Conservation (phyloP, 2,113 vertebrate species). For the Hydrochoerus hydrochaeris region DNA sequence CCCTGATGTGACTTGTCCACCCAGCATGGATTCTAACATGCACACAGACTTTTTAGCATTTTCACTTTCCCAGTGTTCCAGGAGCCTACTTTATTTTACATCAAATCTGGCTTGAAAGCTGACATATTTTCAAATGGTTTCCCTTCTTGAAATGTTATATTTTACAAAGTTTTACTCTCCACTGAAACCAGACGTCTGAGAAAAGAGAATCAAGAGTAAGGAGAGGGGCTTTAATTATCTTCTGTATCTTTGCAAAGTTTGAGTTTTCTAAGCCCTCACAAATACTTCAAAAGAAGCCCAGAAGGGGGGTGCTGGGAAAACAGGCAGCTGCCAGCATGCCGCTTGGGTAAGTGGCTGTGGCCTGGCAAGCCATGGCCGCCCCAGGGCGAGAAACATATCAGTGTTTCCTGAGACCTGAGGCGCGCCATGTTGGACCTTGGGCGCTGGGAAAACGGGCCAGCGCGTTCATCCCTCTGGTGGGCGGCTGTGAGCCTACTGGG, state of each 20-base stretch:
- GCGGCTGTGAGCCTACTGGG: too few species aligned
- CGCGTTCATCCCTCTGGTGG: too few species aligned
- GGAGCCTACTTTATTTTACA: background rate
- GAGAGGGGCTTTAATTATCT: background rate
- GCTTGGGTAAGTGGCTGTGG: too few species aligned
- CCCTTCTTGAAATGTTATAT: background rate
- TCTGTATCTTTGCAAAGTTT: conserved; percentile 27
- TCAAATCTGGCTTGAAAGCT: conserved; percentile 35
- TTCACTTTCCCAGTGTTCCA: conserved; percentile 1
- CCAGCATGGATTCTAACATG: background rate
- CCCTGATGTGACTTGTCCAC: background rate
- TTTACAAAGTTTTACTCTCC: background rate
- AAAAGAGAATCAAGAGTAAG: background rate
- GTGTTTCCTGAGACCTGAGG: too few species aligned
- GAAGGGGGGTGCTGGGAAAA: too few species aligned
- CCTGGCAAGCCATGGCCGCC: too few species aligned
- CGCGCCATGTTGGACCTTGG: too few species aligned
- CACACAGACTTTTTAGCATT: background rate
- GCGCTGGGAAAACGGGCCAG: too few species aligned
- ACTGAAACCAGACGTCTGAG: conserved; percentile 13
- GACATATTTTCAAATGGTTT: background rate
- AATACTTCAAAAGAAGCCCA: conserved; percentile 43
- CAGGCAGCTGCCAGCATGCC: too few species aligned
- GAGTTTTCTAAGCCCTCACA: conserved; percentile 56
- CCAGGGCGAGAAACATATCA: too few species aligned